These are phyloP conservation scores for Sebastes schlegelii DNA, from an alignment of 2,113 vertebrate species.

Conservation along the genomic window DNA sequence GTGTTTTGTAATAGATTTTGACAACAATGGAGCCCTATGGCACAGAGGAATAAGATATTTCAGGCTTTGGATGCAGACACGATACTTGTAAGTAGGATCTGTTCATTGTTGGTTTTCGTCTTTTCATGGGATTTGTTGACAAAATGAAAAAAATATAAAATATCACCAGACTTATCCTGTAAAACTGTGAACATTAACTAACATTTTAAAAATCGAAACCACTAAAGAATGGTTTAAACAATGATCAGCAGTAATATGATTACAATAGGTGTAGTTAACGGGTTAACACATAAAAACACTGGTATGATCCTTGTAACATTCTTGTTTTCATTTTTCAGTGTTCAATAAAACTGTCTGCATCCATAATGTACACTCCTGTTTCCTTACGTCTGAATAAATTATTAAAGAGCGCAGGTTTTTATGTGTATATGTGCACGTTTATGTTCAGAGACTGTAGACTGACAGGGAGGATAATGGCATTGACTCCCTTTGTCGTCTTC, in stretches of 20 bases:
- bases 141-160: neutral
- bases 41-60: neutral
- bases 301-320: neutral
- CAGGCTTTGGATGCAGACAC: too few species aligned
- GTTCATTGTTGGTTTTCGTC: neutral
- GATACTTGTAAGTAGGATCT: neutral
- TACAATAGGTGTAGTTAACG: neutral
- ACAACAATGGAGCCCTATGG: neutral
- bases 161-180: neutral
- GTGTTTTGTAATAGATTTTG: neutral
- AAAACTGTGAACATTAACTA: neutral
- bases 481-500: conserved; percentile 47
- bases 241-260: neutral
- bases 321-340: neutral
- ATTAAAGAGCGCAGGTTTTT: conserved; percentile 15
- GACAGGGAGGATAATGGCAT: conserved; percentile 44
- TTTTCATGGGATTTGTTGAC: neutral
- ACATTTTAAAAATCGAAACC: neutral
- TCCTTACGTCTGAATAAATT: conserved; percentile 36
- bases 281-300: neutral
- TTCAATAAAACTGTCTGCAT: conserved; percentile 15
- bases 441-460: conserved; percentile 23
- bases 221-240: neutral
- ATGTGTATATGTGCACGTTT: conserved; percentile 37
- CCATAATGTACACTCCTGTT: conserved; percentile 4